Evolutionary conservation across 2,797 vertebrate species (phyloP).

Genomic region (Mormyrops attenuatus): DNA sequence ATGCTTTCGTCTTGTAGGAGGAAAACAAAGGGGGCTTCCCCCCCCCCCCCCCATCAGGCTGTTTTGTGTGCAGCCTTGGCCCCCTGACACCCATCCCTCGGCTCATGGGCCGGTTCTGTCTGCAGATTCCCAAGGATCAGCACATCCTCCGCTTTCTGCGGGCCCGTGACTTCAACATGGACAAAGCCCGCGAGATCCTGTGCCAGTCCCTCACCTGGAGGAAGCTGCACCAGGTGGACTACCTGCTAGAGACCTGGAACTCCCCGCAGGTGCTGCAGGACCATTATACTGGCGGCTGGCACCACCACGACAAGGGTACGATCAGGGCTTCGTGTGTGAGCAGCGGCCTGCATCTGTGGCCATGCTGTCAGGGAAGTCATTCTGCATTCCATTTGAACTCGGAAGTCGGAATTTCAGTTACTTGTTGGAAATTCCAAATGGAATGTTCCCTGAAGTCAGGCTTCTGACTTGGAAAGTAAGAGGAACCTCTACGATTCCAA

Average conservation of each 20-base stretch:
- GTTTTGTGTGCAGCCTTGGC: neutral
- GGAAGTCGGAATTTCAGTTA: neutral
- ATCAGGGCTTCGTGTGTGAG: neutral
- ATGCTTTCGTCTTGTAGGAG: neutral
- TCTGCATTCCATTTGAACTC: neutral
- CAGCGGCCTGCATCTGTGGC: neutral
- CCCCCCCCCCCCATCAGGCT: neutral
- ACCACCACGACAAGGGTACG: constrained; percentile 79
- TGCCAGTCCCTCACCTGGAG: constrained; percentile 92
- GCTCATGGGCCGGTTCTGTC: neutral
- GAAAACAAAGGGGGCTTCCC: neutral
- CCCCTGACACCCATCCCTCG: neutral
- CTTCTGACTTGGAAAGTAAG: neutral
- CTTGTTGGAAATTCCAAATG: neutral
- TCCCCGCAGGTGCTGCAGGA: constrained; percentile 90
- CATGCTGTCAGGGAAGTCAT: neutral
- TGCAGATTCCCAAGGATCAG: constrained; percentile 90
- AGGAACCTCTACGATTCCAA: neutral
- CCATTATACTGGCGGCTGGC: constrained; percentile 93
- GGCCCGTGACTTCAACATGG: constrained; percentile 90
- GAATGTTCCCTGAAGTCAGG: neutral
- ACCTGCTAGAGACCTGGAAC: constrained; percentile 88
- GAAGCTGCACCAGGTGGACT: constrained; percentile 95
- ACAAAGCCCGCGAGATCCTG: constrained; percentile 84
- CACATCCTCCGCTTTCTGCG: constrained; percentile 90